Conservation (phyloP, 2,797 vertebrate genomes). For the Gambusia yucatana region DNA sequence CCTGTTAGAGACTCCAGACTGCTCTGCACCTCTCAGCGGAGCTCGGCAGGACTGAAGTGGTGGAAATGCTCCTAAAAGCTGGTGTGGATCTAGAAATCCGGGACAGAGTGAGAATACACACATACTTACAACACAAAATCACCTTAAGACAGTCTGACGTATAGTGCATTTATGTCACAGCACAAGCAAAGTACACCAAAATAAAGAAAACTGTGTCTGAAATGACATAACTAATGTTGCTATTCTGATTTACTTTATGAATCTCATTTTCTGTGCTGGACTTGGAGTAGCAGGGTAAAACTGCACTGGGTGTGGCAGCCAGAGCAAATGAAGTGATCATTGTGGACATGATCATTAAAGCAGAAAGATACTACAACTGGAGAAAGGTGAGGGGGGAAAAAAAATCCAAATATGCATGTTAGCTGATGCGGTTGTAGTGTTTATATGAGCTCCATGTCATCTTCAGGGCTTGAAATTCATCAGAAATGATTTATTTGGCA, state of each 20-base stretch:
- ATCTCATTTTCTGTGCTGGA: constrained; percentile 24
- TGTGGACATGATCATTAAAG: constrained; percentile 96
- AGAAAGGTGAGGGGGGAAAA: constrained; percentile 79
- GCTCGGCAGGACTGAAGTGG: constrained; percentile 86
- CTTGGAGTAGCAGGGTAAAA: constrained; percentile 87
- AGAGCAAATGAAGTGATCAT: constrained; percentile 86
- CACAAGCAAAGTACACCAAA: not conserved
- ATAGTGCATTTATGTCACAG: not conserved
- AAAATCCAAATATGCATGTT: not conserved
- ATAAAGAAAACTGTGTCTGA: not conserved
- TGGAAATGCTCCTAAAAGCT: constrained; percentile 88
- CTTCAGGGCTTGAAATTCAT: constrained; percentile 42
- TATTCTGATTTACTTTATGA: constrained; percentile 14
- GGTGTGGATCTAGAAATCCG: constrained; percentile 79
- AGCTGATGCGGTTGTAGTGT: constrained; percentile 10
- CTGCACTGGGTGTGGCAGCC: constrained; percentile 85
- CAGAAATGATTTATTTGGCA: constrained; percentile 44
- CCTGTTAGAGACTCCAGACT: constrained; percentile 86
- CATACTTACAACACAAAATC: not conserved
- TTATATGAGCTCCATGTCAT: constrained; percentile 20
- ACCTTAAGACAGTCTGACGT: not conserved
- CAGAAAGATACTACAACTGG: constrained; percentile 85
- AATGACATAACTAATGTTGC: not conserved
- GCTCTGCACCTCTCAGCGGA: constrained; percentile 89
- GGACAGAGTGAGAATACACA: constrained; percentile 82